Conservation (phyloP, 1,140 invertebrate species). For the Pseudomyrmex pallidus region DNA sequence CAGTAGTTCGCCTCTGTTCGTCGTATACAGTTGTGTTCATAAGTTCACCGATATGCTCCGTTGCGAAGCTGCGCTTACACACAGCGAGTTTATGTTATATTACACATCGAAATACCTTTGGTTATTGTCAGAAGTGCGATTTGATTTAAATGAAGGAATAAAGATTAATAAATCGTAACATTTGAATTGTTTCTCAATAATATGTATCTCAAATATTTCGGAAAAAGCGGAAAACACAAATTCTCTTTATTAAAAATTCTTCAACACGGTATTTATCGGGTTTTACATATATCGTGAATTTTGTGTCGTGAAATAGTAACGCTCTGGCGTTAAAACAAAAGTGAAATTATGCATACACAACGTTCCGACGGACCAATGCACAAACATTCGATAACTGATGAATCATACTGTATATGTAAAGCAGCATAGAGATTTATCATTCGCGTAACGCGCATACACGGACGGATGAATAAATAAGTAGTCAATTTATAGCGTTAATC, state of each 20-base stretch:
- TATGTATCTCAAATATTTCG: not conserved
- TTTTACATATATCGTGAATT: not conserved
- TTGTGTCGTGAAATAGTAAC: not conserved
- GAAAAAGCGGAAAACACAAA: not conserved
- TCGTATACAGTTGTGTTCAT: not conserved
- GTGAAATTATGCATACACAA: not conserved
- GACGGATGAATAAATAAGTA: conserved; percentile 41
- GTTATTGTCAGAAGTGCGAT: too few relatives aligned
- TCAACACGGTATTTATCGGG: too few relatives aligned
- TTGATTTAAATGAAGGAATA: too few relatives aligned
- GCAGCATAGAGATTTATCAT: conserved; percentile 20
- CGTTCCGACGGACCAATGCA: not conserved
- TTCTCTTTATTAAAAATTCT: conserved; percentile 6
- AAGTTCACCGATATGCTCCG: conserved; percentile 9
- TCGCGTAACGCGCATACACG: not conserved
- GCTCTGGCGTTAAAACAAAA: not conserved
- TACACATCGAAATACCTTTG: not conserved
- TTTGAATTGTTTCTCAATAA: too few relatives aligned
- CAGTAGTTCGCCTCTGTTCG: not conserved
- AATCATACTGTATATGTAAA: conserved; percentile 11
- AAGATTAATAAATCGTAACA: too few relatives aligned
- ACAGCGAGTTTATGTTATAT: too few relatives aligned
- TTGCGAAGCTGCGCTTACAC: not conserved
- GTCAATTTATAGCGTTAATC: conserved; percentile 38
- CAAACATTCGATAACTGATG: conserved; percentile 17